Percentiles rank a stretch among this genome's conserved stretches.
phyloP scores from a whole-genome alignment of 1,140 invertebrate genomes.

The Mylabris phalerata region DNA sequence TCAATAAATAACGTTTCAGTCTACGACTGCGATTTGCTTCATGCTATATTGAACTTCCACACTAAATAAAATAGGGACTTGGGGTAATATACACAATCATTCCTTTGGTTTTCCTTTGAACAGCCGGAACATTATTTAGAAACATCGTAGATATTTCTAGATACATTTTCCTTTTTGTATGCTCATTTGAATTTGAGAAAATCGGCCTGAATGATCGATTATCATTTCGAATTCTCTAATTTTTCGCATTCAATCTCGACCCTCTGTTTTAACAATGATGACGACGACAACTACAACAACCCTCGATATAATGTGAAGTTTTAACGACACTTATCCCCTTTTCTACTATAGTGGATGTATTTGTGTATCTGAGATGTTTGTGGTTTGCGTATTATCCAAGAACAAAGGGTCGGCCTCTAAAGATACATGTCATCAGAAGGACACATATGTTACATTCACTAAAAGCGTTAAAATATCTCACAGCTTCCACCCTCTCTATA shows the following conservation, averaged over 20 bases:
- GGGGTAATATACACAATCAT: conserved; percentile 15
- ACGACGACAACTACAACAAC: too few species aligned
- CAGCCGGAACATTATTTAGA: conserved; percentile 15
- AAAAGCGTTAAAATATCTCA: conserved; percentile 16
- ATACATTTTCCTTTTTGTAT: neutral
- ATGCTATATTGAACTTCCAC: conserved; percentile 23
- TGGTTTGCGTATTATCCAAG: neutral
- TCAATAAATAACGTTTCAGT: conserved; percentile 21
- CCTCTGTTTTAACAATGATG: too few species aligned
- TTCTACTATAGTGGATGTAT: too few species aligned
- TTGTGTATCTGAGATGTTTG: too few species aligned
- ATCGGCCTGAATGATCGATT: too few species aligned
- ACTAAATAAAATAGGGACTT: conserved; percentile 19
- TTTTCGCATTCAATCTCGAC: too few species aligned
- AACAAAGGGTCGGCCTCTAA: conserved; percentile 3
- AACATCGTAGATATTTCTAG: conserved; percentile 2
- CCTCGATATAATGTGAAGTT: too few species aligned
- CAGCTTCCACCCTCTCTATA: conserved; percentile 5
- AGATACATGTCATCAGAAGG: conserved; percentile 7
- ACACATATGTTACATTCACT: conserved; percentile 14
- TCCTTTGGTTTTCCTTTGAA: conserved; percentile 19
- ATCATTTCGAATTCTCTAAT: too few species aligned
- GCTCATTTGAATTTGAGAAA: too few species aligned
- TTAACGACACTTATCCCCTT: too few species aligned
- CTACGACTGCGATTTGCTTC: conserved; percentile 18